Percentiles rank a stretch among this genome's conserved stretches.
phyloP scores from a whole-genome alignment of 2,113 vertebrate species.

The Bettongia penicillata region DNA sequence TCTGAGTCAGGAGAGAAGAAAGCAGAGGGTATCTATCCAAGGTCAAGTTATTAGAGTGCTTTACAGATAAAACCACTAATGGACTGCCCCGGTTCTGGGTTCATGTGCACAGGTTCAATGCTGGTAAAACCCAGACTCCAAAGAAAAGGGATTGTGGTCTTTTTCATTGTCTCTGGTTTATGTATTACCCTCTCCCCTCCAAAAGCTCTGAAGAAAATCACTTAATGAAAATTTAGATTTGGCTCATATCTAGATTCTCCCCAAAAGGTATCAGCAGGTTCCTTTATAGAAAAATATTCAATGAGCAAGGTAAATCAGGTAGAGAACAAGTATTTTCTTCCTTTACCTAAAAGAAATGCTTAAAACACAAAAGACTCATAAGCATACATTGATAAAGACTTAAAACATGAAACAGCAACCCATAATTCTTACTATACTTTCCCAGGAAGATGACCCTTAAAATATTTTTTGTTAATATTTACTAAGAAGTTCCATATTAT shows the following conservation, averaged over 20 bases:
- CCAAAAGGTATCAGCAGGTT: neutral
- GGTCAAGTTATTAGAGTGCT: neutral
- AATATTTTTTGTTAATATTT: neutral
- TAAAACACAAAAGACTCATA: neutral
- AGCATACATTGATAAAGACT: neutral
- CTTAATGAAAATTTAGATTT: neutral
- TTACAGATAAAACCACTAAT: neutral
- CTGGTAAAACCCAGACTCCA: neutral
- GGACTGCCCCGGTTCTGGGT: neutral
- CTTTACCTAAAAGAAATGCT: neutral
- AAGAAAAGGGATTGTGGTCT: neutral
- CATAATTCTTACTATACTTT: neutral
- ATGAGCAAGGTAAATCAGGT: neutral
- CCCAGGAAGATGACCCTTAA: neutral
- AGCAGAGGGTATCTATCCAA: neutral
- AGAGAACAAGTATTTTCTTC: neutral
- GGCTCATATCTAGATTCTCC: neutral
- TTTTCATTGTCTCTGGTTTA: neutral
- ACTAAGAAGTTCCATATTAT: neutral
- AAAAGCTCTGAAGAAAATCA: neutral
- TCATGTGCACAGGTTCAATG: neutral
- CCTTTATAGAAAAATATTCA: neutral
- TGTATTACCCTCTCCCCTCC: neutral
- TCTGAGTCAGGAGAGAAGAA: neutral
- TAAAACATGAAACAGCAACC: neutral